Evolutionary conservation across 2,888 invertebrate species (phyloP).

Genomic region (Resseliella maxima): DNA sequence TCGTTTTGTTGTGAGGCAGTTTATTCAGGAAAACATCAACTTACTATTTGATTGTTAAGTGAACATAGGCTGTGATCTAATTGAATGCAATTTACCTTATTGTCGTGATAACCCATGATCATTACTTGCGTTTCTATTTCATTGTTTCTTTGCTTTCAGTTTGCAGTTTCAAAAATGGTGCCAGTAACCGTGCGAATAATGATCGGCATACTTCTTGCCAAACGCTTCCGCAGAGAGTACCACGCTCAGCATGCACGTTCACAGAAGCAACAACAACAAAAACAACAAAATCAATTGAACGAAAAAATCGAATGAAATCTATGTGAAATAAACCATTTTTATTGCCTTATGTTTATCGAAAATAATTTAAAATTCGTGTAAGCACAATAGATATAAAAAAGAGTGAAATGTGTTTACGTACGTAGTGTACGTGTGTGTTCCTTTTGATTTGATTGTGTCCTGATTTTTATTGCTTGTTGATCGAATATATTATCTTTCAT

Average conservation of each 20-base stretch:
- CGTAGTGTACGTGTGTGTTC: neutral
- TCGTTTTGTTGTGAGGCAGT: too few relatives aligned
- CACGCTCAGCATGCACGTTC: neutral
- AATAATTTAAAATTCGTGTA: conserved; percentile 6
- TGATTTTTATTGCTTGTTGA: neutral
- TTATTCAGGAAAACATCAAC: too few relatives aligned
- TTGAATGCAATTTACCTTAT: too few relatives aligned
- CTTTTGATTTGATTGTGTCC: neutral
- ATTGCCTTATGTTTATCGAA: conserved; percentile 1
- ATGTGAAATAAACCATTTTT: conserved; percentile 1
- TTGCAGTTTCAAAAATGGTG: conserved; percentile 6
- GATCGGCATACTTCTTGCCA: neutral
- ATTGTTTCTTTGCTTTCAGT: neutral
- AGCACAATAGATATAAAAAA: neutral
- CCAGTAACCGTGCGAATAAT: neutral
- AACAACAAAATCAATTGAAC: neutral
- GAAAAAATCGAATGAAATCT: neutral
- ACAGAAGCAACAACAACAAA: neutral
- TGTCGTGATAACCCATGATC: too few relatives aligned
- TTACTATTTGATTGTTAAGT: too few relatives aligned
- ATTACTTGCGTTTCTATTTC: neutral
- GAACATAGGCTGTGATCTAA: too few relatives aligned
- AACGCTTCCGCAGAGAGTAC: neutral
- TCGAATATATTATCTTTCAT: neutral
- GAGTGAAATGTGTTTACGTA: neutral